Conservation (phyloP, 2,888 invertebrate species). For the Heliconius aoede region DNA sequence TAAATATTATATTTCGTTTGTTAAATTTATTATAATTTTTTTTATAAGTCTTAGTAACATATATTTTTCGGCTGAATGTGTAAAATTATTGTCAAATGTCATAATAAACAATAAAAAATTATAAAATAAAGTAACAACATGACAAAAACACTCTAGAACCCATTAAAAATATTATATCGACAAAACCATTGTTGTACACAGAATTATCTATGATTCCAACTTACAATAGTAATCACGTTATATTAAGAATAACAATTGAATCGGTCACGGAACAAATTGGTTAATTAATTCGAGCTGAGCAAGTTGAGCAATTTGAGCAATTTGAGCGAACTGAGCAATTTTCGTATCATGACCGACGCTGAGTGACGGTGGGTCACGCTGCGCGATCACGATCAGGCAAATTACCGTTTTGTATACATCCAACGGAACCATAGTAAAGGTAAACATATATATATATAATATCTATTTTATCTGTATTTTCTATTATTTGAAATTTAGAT, state of each 20-base stretch:
- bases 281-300: conserved; percentile 64
- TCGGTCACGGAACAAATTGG: conserved; percentile 74
- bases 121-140: not conserved
- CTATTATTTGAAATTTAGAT: not conserved
- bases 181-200: conserved; percentile 17
- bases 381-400: conserved; percentile 48
- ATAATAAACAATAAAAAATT: too few relatives aligned
- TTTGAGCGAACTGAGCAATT: conserved; percentile 54
- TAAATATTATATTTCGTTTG: too few relatives aligned
- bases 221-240: conserved; percentile 15
- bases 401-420: conserved; percentile 38
- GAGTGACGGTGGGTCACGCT: conserved; percentile 57
- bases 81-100: too few relatives aligned
- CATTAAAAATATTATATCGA: conserved; percentile 15
- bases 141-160: not conserved
- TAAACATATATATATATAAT: conserved; percentile 8
- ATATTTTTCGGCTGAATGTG: too few relatives aligned
- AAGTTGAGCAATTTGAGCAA: conserved; percentile 55
- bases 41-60: too few relatives aligned
- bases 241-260: conserved; percentile 55
- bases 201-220: conserved; percentile 8
- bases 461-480: conserved; percentile 11
- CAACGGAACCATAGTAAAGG: conserved; percentile 17
- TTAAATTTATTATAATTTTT: too few relatives aligned
- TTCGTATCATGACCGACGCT: conserved; percentile 63